phyloP scores from a whole-genome alignment of 2,113 vertebrate species.

The Andinoacara biseriatus region DNA sequence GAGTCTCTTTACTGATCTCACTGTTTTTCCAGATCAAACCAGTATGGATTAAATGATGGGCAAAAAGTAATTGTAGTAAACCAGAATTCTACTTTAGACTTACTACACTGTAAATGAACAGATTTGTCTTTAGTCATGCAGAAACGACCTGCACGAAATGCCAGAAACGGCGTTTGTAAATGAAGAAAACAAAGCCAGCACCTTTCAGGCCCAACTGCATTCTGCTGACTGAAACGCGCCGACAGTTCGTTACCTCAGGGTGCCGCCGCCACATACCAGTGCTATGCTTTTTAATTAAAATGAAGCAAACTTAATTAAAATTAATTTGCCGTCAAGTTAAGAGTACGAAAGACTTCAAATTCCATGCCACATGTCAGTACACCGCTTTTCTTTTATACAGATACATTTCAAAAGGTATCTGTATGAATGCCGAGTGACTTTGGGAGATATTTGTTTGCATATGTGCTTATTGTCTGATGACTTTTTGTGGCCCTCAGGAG shows the following conservation, averaged over 20 bases:
- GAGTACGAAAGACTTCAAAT: background rate
- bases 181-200: background rate
- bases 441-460: background rate
- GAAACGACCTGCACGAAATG: background rate
- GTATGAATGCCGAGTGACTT: background rate
- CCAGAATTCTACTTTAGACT: accelerated
- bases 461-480: background rate
- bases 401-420: background rate
- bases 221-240: background rate
- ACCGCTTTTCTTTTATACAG: background rate
- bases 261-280: background rate
- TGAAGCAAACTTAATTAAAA: accelerated
- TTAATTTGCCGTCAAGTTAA: background rate
- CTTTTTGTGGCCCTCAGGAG: slow-evolving; percentile 80
- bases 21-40: background rate
- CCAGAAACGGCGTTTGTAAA: background rate
- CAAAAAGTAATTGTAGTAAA: background rate
- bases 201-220: slow-evolving; percentile 38
- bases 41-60: accelerated
- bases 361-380: background rate
- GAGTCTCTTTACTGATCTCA: background rate
- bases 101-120: background rate
- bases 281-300: background rate
- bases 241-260: background rate
- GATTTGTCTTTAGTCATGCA: background rate